Conservation (phyloP, 2,113 vertebrate genomes). For the Tenrec ecaudatus region DNA sequence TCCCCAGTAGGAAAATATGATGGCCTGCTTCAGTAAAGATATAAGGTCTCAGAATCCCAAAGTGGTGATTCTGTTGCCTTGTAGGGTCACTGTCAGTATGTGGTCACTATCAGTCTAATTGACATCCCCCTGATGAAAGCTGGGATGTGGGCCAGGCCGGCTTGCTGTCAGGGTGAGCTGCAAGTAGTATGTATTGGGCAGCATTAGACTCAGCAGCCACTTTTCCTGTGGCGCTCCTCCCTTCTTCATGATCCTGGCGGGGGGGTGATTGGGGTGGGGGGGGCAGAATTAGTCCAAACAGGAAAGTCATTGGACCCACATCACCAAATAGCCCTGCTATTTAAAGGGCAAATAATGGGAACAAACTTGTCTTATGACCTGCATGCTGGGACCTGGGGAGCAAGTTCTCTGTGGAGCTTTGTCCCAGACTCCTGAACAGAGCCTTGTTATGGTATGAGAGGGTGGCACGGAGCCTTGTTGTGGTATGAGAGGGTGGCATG, state of each 20-base stretch:
- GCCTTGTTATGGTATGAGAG: constrained; percentile 62
- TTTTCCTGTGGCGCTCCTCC: neutral
- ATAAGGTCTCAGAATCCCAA: no score
- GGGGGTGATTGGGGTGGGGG: rapidly evolving
- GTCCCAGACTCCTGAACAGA: constrained; percentile 40
- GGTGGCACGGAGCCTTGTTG: constrained; percentile 50
- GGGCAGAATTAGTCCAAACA: constrained; percentile 33
- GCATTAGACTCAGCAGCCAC: neutral
- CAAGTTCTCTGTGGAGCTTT: constrained; percentile 32
- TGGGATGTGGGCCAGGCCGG: neutral
- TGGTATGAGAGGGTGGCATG: neutral
- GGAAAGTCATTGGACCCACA: constrained; percentile 58
- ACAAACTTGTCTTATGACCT: constrained; percentile 33
- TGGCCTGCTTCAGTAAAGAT: no score
- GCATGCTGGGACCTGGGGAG: neutral
- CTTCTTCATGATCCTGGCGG: neutral
- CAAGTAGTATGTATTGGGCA: neutral
- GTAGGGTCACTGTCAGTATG: no score
- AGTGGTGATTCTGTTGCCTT: no score
- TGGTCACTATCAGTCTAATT: no score
- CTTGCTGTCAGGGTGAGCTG: neutral
- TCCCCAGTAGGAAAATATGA: no score
- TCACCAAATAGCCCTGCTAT: constrained; percentile 63
- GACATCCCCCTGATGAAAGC: neutral
- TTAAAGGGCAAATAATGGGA: constrained; percentile 65